Conservation (phyloP, 2,797 vertebrate species). For the Sebastes dallii region DNA sequence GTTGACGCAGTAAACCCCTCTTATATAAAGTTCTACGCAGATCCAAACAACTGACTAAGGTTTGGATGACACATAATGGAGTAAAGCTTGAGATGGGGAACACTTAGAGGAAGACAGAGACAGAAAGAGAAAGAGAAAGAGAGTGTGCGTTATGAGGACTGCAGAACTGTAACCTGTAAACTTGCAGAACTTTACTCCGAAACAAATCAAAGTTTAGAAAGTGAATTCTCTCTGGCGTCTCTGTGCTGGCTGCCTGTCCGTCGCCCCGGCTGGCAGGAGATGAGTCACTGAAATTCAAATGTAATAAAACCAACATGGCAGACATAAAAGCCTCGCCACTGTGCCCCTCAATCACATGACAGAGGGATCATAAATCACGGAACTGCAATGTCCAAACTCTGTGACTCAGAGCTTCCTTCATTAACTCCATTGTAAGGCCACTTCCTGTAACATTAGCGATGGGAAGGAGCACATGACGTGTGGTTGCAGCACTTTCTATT, state of each 20-base stretch:
- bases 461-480: background rate
- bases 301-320: constrained; percentile 30
- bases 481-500: background rate
- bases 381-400: background rate
- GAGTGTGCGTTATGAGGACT: background rate
- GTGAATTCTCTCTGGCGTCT: constrained; percentile 14
- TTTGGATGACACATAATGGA: background rate
- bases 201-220: constrained; percentile 19
- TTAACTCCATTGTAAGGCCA: background rate
- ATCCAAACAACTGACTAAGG: background rate
- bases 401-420: background rate
- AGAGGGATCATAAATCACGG: constrained; percentile 18
- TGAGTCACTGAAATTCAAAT: constrained; percentile 40
- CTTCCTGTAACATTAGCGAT: background rate
- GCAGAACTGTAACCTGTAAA: constrained; percentile 1
- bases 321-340: background rate
- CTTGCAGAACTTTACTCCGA: background rate
- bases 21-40: background rate
- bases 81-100: background rate
- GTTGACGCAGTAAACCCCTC: background rate
- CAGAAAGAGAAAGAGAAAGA: background rate
- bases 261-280: constrained; percentile 9
- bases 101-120: background rate
- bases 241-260: constrained; percentile 13
- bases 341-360: constrained; percentile 6